phyloP scores from a whole-genome alignment of 2,113 vertebrate species.

The Cyphomyrus plagiostoma region DNA sequence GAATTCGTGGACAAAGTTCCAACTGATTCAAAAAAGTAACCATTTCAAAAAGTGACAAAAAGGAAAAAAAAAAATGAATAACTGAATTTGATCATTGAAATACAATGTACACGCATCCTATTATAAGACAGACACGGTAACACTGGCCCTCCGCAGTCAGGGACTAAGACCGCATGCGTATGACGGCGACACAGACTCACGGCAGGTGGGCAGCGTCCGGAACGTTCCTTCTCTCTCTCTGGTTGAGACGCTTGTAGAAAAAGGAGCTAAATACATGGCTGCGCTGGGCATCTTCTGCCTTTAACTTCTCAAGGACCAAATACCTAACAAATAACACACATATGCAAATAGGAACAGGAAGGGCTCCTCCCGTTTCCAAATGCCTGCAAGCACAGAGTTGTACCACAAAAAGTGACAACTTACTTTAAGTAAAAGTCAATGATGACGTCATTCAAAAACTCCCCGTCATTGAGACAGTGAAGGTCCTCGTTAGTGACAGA shows the following conservation, averaged over 20 bases:
- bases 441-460: conserved; percentile 98
- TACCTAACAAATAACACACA: conserved; percentile 61
- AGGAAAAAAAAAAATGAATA: background rate
- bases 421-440: conserved; percentile 99
- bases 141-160: background rate
- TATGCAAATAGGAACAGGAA: background rate
- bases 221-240: conserved; percentile 77
- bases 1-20: background rate
- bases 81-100: background rate
- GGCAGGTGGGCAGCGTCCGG: conserved; percentile 78
- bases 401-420: conserved; percentile 46
- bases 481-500: conserved; percentile 96
- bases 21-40: background rate
- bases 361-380: background rate
- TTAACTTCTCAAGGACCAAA: conserved; percentile 89
- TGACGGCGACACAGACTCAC: conserved; percentile 60
- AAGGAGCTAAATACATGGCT: conserved; percentile 98
- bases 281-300: conserved; percentile 83
- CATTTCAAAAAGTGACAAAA: background rate
- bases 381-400: background rate
- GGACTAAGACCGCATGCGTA: background rate
- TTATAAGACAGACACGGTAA: background rate
- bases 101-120: background rate
- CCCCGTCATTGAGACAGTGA: conserved; percentile 92
- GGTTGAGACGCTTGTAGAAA: conserved; percentile 97